Base-by-base conservation (phyloP, 2,113 vertebrate genomes). In the Myxocyprinus asiaticus region DNA sequence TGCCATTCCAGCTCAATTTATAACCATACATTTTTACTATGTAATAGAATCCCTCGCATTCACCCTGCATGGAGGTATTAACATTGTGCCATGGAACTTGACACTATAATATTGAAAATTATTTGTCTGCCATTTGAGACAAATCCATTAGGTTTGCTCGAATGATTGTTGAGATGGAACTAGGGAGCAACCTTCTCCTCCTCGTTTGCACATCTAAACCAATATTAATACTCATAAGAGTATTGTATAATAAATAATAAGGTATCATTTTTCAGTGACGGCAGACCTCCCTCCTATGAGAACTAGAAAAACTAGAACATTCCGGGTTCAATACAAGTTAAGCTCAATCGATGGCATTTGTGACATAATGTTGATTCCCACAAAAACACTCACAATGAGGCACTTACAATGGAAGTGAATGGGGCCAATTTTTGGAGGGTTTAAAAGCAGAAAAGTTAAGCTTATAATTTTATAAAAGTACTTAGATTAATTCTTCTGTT, bases 1-100 rank as follows among this genome's bases (percentile, higher is more conserved):
- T 72, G 77, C 67, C 77, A 55, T 53, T 53, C 59, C 67, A 79
- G 77, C 55, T 53, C 22, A 45, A 79, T 79, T 79, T 71, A 79
- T 79, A 71, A 72, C 42, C 45, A 68, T 78, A 67, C 65, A 67
- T 78, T 62, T 33, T 70, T 48, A 55, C 33, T 59, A 72, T 63
- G 77, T 58, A 44, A 64, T 79, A 79, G 9, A 64, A 61, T 78
- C 44, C 55, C 17, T 47, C 56, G 62, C 67, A 15, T 70, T 78
- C 67, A 70, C 12, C 11, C 55, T 51, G 17, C 70, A 51, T 17
- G 4, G 73, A 55, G 62, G 62, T 44, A 76, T 76, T 76, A 76
- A 65, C 59, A 76, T 42, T 15, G 62, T 76, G 62, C 62, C 48
- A 15, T 43, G 62, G 63, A 43, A 65, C 22, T 65, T 76, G 73